Evolutionary conservation across 2,113 vertebrate species (phyloP), one percentile per base, ranked within the genome.

Genomic region (Aphyosemion australe): DNA sequence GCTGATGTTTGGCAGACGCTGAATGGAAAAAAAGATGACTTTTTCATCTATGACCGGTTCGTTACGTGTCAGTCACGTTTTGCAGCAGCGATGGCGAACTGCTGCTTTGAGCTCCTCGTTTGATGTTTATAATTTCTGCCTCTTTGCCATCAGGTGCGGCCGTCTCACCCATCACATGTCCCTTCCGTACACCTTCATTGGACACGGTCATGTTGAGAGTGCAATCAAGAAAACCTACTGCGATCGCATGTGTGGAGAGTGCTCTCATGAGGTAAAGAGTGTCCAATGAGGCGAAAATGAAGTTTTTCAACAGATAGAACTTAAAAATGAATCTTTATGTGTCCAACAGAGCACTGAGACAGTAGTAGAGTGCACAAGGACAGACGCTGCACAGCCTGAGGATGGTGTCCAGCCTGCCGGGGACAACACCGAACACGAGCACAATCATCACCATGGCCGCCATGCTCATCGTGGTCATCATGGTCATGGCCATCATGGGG

Each of bases 41-140:
- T 99, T 78, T 73, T 98, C 51, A 92, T 99, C 77, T 99, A 99
- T 63, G 96, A 99, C 91, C 95, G 96, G 97, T 97, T 12, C 69
- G 92, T 37, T n/a, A 26, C 20, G 8, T 12, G 9, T 15, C 3
- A 39, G 12, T 15, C 6, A 46, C 2, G 45, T 16, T 74, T 61
- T 37, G 2, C 0, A 34, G 6, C 11, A 1, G 2, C 51, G 52
- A 58, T 57, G 18, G 54, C 16, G 1, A 45, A 7, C 10, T 42
- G 12, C 43, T 6, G 7, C 50, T 47, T 39, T 21, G 1, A 34
- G 1, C 8, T 34, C 1, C 6, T n/a, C 3, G 14, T 37, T 59
- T n/a, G 16, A 8, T 16, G 3, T 2, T 55, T 31, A 2, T 8
- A 10, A 18, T 8, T 13, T 61, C 2, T 19, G 16, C 55, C 14